Base-by-base conservation (phyloP, 1,140 invertebrate species). In the Macrobrachium rosenbergii region DNA sequence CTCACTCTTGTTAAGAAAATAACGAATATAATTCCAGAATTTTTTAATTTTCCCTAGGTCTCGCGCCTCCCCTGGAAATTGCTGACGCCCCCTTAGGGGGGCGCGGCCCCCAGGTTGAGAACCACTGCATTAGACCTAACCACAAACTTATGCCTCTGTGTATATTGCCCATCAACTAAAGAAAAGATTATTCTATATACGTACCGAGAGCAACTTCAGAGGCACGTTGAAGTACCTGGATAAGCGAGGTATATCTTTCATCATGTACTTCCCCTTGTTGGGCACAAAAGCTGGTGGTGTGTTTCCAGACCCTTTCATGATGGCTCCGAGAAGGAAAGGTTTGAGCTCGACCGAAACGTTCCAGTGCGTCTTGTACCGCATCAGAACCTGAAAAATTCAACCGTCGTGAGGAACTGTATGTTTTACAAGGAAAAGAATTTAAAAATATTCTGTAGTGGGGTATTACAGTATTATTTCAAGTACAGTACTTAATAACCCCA, bases 351-450 rank as follows among this genome's bases (percentile, higher is more conserved):
- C 19, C 11, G 77, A 45, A 23, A 78, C 64, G 67, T 78, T 69
- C 83, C 83, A 85, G 43, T 85, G 75, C 6, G 64, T 67, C 43
- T 69, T 78, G 83, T 85, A 85, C 75, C 83, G 78, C 60, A 67
- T 78, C 10, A 85, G 28, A 58, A 78, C 75, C 83, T 85, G 83
- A 37, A 64, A 45, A 69, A 16, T 23, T 63, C 28, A 11, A 23
- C 12, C 12, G 7, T 80, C 28, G 63, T 23, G n/a, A 62, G 11
- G 19, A 21, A n/a, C 8, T 37, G 10, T 43, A 77, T 23, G 23
- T 16, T 19, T 45, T 10, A 75, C 0, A 75, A 75, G 11, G 14
- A 37, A 37, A 37, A 2, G 1, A 2, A 2, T 37, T 37, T 37
- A 2, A 37, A 75, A 11, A 17, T 12, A 37, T 2, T 7, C n/a